Conservation (phyloP, 2,113 vertebrate genomes). For the Amphiprion percula region DNA sequence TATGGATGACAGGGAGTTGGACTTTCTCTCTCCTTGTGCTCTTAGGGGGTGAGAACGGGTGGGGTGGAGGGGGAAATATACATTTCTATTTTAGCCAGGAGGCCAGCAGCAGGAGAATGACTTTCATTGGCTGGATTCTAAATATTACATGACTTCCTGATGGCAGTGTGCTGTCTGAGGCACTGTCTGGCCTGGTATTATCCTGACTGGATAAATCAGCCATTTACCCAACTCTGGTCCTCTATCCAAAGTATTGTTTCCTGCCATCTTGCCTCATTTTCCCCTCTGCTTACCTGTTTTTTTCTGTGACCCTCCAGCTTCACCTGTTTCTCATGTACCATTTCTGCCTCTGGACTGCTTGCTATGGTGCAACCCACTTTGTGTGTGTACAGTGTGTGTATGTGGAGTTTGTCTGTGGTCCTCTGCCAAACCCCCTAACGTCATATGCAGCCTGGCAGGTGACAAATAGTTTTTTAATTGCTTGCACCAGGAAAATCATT, state of each 20-base stretch:
- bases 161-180: constrained; percentile 81
- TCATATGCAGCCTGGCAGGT: constrained; percentile 85
- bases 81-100: constrained; percentile 79
- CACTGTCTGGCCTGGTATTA: constrained; percentile 82
- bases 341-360: constrained; percentile 42
- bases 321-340: constrained; percentile 49
- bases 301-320: constrained; percentile 30
- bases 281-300: constrained; percentile 12
- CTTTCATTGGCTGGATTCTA: constrained; percentile 83
- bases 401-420: constrained; percentile 65
- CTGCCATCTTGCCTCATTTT: constrained; percentile 37
- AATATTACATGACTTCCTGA: constrained; percentile 88
- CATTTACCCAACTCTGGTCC: constrained; percentile 67
- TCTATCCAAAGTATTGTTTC: constrained; percentile 42
- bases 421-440: constrained; percentile 80
- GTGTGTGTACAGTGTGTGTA: constrained; percentile 47
- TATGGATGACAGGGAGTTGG: constrained; percentile 10
- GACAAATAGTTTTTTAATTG: constrained; percentile 96
- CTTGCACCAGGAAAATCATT: constrained; percentile 91
- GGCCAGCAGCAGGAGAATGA: constrained; percentile 69
- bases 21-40: constrained; percentile 34
- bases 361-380: constrained; percentile 31
- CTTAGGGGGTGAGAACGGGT: constrained; percentile 6
- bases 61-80: constrained; percentile 57
- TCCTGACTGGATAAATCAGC: constrained; percentile 89